A percentile compares a stretch with the other conserved stretches of the same genome.
Conservation (phyloP, 2,888 invertebrate species). For the Cinara cedri region DNA sequence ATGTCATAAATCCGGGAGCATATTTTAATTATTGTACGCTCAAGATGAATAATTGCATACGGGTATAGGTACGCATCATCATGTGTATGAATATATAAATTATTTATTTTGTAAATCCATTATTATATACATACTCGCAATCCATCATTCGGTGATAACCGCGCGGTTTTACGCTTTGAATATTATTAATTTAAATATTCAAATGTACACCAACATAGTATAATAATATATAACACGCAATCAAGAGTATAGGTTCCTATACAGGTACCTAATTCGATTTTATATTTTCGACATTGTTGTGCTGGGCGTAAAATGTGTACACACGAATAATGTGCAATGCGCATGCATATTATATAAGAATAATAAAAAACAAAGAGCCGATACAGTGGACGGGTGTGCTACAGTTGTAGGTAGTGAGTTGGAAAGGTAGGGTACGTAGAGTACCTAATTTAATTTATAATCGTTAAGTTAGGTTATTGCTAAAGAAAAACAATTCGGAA, state of each 20-base stretch:
- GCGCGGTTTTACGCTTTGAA: conserved; percentile 4
- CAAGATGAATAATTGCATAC: neutral
- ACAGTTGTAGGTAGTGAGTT: no score
- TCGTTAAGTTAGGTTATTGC: no score
- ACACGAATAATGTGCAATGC: no score
- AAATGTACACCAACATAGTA: neutral
- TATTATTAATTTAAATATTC: conserved; percentile 17
- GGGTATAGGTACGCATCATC: no score
- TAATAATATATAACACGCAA: neutral
- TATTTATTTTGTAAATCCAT: neutral
- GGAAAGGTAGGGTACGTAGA: no score
- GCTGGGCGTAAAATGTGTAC: no score
- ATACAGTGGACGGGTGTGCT: no score
- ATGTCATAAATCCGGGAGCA: no score
- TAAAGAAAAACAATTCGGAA: no score
- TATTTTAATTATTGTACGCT: neutral
- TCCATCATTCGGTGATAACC: conserved; percentile 14
- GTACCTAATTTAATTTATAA: no score
- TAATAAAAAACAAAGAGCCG: no score
- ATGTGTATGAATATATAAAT: neutral
- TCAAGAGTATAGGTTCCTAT: neutral
- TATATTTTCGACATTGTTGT: neutral
- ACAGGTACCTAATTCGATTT: conserved; percentile 13
- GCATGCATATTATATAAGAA: no score
- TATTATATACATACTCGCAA: neutral